phyloP scores from a whole-genome alignment of 2,888 invertebrate genomes.

The Nymphalis urticae region DNA sequence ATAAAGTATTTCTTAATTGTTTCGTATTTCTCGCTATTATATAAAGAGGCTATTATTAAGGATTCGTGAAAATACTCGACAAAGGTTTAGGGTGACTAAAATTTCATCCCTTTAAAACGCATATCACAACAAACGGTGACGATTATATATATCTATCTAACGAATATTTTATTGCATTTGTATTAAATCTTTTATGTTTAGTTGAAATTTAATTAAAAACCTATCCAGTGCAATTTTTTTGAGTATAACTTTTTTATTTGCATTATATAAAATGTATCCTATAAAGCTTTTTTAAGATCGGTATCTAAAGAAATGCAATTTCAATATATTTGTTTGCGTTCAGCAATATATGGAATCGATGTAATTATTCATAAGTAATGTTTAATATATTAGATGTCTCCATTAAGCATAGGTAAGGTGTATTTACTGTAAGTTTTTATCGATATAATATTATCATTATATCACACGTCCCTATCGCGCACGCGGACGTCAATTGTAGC shows the following conservation, averaged over 20 bases:
- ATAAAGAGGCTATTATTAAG: background rate
- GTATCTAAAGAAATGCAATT: slow-evolving; percentile 41
- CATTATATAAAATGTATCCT: slow-evolving; percentile 36
- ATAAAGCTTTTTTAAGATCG: slow-evolving; percentile 33
- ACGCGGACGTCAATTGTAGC: slow-evolving; percentile 36
- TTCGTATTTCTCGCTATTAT: background rate
- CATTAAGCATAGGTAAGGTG: slow-evolving; percentile 73
- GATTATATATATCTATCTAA: background rate
- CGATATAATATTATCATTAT: slow-evolving; percentile 69
- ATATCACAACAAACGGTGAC: background rate
- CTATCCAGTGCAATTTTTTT: slow-evolving; percentile 35
- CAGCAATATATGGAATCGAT: slow-evolving; percentile 53
- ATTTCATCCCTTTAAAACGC: slow-evolving; percentile 6
- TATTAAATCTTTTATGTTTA: slow-evolving; percentile 5
- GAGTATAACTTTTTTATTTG: slow-evolving; percentile 25
- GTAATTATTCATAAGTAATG: slow-evolving; percentile 75
- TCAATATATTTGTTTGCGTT: slow-evolving; percentile 51
- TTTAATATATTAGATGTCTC: slow-evolving; percentile 78
- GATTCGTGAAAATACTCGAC: background rate
- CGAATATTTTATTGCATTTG: background rate
- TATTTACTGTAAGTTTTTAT: slow-evolving; percentile 75
- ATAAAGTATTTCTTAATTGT: too few relatives aligned
- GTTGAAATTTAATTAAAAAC: slow-evolving; percentile 16
- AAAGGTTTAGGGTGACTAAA: background rate
- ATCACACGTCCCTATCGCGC: slow-evolving; percentile 57